Conservation (phyloP, 2,888 invertebrate species). For the Acleris holmiana region DNA sequence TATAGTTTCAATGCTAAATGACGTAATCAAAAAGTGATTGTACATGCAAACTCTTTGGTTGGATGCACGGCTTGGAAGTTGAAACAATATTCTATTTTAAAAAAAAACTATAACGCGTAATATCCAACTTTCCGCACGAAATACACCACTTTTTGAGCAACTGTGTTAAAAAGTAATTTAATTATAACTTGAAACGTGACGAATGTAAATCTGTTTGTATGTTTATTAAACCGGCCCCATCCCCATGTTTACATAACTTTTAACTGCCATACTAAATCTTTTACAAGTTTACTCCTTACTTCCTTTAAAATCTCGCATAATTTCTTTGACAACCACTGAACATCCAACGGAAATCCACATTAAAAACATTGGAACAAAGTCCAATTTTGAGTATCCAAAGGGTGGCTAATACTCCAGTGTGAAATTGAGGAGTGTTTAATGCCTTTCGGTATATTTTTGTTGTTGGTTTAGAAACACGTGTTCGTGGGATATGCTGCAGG, state of each 20-base stretch:
- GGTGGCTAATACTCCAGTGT: no score
- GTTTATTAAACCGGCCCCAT: conserved; percentile 1
- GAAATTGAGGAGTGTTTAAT: no score
- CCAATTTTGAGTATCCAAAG: not conserved
- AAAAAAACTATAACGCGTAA: no score
- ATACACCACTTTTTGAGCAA: no score
- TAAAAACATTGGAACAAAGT: not conserved
- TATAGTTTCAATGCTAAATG: no score
- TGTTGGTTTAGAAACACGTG: conserved; percentile 19
- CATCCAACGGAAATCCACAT: not conserved
- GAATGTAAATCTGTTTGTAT: not conserved
- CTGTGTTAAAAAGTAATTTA: no score
- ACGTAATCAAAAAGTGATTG: no score
- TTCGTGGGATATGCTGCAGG: conserved; percentile 13
- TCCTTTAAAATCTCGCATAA: conserved; percentile 6
- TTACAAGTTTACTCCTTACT: conserved; percentile 15
- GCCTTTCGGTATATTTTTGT: conserved; percentile 21
- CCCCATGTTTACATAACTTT: conserved; percentile 26
- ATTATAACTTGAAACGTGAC: not conserved
- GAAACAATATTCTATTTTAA: no score
- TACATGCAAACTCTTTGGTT: no score
- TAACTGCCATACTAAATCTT: conserved; percentile 29
- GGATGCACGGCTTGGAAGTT: no score
- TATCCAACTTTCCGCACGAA: no score
- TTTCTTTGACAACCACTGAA: not conserved